These are phyloP conservation scores for Andrena marginata DNA, from an alignment of 2,888 invertebrate genomes.

Conservation along the genomic window DNA sequence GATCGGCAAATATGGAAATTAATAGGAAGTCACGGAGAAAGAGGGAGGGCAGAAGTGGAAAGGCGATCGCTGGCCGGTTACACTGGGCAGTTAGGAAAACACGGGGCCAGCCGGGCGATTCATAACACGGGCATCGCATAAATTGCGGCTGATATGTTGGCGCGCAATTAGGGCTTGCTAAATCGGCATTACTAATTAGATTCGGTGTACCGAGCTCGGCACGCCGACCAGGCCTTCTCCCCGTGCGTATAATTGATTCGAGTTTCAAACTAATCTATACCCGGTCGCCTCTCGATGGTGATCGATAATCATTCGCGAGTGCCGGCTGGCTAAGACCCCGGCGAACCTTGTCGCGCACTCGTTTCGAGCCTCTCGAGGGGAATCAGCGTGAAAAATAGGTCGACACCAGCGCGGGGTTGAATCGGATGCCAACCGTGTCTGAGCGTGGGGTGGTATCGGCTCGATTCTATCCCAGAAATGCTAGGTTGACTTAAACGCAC, in stretches of 20 bases:
- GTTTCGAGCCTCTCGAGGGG: constrained; percentile 27
- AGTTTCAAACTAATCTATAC: constrained; percentile 81
- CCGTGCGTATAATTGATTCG: constrained; percentile 80
- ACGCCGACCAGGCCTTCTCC: constrained; percentile 66
- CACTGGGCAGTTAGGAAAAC: constrained; percentile 58
- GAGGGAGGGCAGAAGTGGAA: neutral
- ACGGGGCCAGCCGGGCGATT: constrained; percentile 65
- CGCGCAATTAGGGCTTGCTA: constrained; percentile 82
- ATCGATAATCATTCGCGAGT: constrained; percentile 70
- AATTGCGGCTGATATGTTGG: constrained; percentile 80
- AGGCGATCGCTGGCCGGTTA: constrained; percentile 11
- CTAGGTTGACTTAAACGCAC: too few relatives aligned
- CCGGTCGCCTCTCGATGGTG: constrained; percentile 62
- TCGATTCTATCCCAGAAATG: too few relatives aligned
- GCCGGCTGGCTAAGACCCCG: constrained; percentile 28
- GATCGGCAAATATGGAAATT: constrained; percentile 62
- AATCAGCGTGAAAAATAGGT: constrained; percentile 7
- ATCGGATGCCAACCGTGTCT: too few relatives aligned
- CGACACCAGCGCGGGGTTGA: too few relatives aligned
- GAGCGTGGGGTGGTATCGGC: too few relatives aligned
- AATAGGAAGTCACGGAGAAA: constrained; percentile 58
- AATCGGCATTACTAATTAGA: constrained; percentile 83
- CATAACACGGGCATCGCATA: constrained; percentile 78
- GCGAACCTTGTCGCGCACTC: constrained; percentile 34
- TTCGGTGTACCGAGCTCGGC: constrained; percentile 72